These are phyloP conservation scores for Stichopus chloronotus DNA, from an alignment of 35 echinoderm and acorn worm species.

Conservation along the genomic window DNA sequence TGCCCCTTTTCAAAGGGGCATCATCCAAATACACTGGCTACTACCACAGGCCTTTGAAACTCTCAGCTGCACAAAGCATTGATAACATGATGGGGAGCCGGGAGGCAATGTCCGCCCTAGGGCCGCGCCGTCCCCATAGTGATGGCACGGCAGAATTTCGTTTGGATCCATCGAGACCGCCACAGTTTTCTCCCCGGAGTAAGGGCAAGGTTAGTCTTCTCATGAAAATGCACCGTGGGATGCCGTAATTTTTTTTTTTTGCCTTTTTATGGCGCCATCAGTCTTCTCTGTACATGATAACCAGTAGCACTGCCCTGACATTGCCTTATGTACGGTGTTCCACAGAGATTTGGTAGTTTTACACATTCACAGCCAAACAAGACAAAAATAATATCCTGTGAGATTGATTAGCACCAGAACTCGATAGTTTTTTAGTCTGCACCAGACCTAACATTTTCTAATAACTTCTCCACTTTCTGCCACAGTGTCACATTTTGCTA, in stretches of 20 bases:
- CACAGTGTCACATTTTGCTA: too few relatives aligned
- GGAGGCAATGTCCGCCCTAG: conserved; percentile 45
- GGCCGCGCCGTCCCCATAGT: conserved; percentile 47
- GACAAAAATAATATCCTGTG: neutral
- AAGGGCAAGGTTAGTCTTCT: conserved; percentile 49
- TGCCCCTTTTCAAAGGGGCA: conserved; percentile 5
- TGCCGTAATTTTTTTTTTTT: neutral
- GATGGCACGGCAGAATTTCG: conserved; percentile 52
- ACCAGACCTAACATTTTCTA: neutral
- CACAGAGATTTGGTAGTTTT: neutral
- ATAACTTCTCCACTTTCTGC: neutral
- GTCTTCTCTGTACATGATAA: neutral
- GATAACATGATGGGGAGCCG: conserved; percentile 57
- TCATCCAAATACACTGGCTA: conserved; percentile 19
- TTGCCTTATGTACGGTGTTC: neutral
- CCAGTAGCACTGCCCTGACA: neutral
- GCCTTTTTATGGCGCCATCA: neutral
- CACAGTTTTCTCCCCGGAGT: conserved; percentile 25
- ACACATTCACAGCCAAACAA: neutral
- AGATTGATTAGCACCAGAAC: neutral
- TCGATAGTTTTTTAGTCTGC: neutral
- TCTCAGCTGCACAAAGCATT: conserved; percentile 42
- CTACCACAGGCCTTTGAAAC: conserved; percentile 38
- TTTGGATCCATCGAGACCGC: conserved; percentile 26
- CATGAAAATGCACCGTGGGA: neutral